phyloP scores from a whole-genome alignment of 2,888 invertebrate genomes.

The Lymantria monacha region DNA sequence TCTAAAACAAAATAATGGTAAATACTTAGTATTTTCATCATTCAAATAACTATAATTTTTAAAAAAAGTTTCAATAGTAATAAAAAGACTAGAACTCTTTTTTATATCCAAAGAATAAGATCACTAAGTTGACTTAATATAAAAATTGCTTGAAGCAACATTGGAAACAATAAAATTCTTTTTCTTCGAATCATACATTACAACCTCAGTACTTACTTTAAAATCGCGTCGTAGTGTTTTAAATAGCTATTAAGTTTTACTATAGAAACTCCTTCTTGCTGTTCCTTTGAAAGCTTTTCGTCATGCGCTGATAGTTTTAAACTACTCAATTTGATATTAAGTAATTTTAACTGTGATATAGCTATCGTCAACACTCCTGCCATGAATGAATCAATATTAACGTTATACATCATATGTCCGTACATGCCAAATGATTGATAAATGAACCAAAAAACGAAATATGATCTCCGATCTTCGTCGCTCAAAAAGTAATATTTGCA shows the following conservation, averaged over 20 bases:
- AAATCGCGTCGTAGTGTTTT: constrained; percentile 49
- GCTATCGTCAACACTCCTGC: constrained; percentile 52
- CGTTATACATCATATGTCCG: constrained; percentile 62
- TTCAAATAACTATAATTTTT: not conserved
- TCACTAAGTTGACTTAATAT: too few relatives aligned
- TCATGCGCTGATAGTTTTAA: constrained; percentile 35
- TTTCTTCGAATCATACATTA: too few relatives aligned
- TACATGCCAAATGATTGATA: constrained; percentile 62
- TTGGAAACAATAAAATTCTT: too few relatives aligned
- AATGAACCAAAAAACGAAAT: constrained; percentile 48
- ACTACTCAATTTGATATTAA: constrained; percentile 47
- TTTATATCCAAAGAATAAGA: too few relatives aligned
- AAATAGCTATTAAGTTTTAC: constrained; percentile 38
- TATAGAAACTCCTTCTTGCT: constrained; percentile 23
- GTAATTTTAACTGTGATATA: constrained; percentile 50
- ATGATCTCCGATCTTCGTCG: constrained; percentile 42
- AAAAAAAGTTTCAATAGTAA: not conserved
- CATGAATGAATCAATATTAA: constrained; percentile 55
- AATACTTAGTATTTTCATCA: not conserved
- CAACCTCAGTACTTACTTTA: constrained; percentile 50
- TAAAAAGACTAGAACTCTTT: too few relatives aligned
- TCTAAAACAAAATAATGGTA: constrained; percentile 31
- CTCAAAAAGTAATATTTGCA: constrained; percentile 65
- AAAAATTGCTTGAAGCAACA: too few relatives aligned
- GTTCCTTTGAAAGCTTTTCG: constrained; percentile 8